Evolutionary conservation across 2,888 invertebrate genomes (phyloP).

Genomic region (Drosophila aldrichi): DNA sequence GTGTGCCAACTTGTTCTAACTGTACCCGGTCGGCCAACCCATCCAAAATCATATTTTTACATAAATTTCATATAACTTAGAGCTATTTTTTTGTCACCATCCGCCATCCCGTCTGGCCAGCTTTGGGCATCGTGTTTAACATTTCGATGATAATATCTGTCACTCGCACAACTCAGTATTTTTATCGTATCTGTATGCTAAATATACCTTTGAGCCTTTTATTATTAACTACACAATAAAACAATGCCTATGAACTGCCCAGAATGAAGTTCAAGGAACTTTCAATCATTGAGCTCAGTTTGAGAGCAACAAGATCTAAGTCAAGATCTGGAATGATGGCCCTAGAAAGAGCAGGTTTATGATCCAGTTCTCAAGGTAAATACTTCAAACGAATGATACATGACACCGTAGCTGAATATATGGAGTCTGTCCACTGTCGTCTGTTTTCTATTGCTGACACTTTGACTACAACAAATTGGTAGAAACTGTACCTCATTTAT

Average conservation of each 20-base stretch:
- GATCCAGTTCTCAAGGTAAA: neutral
- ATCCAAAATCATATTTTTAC: constrained; percentile 40
- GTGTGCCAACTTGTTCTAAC: constrained; percentile 24
- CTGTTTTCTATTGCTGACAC: neutral
- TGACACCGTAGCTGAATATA: neutral
- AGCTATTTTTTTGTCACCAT: constrained; percentile 38
- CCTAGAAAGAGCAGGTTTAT: neutral
- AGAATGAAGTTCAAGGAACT: constrained; percentile 71
- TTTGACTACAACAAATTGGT: neutral
- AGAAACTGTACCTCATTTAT: neutral
- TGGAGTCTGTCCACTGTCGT: neutral
- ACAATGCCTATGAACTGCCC: constrained; percentile 9
- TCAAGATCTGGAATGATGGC: constrained; percentile 1
- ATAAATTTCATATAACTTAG: constrained; percentile 58
- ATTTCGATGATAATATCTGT: constrained; percentile 72
- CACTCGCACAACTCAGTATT: constrained; percentile 14
- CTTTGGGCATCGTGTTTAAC: constrained; percentile 27
- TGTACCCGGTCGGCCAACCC: constrained; percentile 17
- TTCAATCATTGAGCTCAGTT: constrained; percentile 10
- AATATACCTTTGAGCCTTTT: constrained; percentile 24
- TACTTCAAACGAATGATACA: neutral
- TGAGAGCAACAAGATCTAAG: neutral
- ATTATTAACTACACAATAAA: neutral
- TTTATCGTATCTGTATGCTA: constrained; percentile 16
- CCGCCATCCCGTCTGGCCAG: constrained; percentile 55